A percentile compares a stretch with the other conserved stretches of the same genome.
Evolutionary conservation across 37 sponge, comb jelly and placozoan species (phyloP).

Genomic region (Agelas oroides): DNA sequence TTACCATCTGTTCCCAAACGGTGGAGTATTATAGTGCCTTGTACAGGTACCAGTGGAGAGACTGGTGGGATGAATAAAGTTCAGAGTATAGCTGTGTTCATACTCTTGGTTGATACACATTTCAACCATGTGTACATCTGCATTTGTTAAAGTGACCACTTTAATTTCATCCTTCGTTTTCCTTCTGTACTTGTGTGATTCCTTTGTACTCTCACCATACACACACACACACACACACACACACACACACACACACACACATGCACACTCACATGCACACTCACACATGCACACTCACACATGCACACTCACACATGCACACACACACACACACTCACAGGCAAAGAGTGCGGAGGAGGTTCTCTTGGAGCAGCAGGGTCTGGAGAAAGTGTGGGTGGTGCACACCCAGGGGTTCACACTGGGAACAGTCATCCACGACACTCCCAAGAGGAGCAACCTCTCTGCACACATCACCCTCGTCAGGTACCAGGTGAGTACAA

Average conservation of each 20-base stretch:
- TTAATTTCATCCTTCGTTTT: no score
- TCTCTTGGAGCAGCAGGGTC: conserved; percentile 49
- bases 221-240: conserved; percentile 25
- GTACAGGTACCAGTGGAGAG: no score
- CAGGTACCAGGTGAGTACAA: conserved; percentile 43
- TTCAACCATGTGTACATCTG: no score
- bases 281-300: no score
- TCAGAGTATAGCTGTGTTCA: no score
- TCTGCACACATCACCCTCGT: conserved; percentile 45
- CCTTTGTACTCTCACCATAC: not conserved
- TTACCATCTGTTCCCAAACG: not conserved
- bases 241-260: conserved; percentile 16
- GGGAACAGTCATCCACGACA: conserved; percentile 49
- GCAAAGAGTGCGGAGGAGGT: conserved; percentile 75
- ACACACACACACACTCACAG: conserved; percentile 29
- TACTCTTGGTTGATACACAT: no score
- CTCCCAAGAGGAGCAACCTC: conserved; percentile 7
- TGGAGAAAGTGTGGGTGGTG: conserved; percentile 82
- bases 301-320: not conserved
- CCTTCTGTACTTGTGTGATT: no score
- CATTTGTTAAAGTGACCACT: no score
- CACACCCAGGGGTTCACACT: conserved; percentile 85
- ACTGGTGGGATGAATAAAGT: no score
- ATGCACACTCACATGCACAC: no score
- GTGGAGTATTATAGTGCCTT: not conserved